Evolutionary conservation across 2,797 vertebrate species (phyloP), one percentile per base, ranked within the genome.

Genomic region (Rhinogobio ventralis): DNA sequence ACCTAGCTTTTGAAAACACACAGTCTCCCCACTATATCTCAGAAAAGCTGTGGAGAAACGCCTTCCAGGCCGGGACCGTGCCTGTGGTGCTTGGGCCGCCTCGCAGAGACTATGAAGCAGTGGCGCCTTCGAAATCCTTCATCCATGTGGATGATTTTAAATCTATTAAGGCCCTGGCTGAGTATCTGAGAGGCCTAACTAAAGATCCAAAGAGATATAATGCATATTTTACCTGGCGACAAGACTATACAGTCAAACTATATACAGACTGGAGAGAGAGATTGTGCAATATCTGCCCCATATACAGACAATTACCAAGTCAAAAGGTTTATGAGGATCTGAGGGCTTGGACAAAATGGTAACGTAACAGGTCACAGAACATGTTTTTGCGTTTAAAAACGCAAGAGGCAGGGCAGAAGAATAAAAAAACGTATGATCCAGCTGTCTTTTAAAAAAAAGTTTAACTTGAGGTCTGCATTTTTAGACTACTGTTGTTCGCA

Each of bases 41-140:
- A 0, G 98, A 99, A 90, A 99, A 99, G 90, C 93, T 99, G 53
- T 99, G 98, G 98, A 90, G 91, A 64, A 99, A 99, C 0, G 92
- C 97, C 0, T 95, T 97, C 88, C 71, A 90, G 17, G 95, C 95
- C 0, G 95, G 97, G 0, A 77, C 96, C 0, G 95, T 99, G 55
- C 98, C 98, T 0, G 92, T 99, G 2, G 98, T 97, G 25, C 87
- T 99, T 49, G 98, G 98, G 0, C 95, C 98, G 0, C 88, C 96
- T 0, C 51, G 95, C 2, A 87, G 77, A 1, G 93, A 96, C 72
- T 99, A 99, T 0, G 94, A 97, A 88, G 94, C 93, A 6, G 95
- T 98, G 0, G 83, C 92, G 3, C 97, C 97, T 0, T 87, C 94
- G 0, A 86, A 94, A 1, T 96, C 97, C 33, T 99, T 99, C 76